A percentile compares a stretch with the other conserved stretches of the same genome.
Evolutionary conservation across 2,888 invertebrate species (phyloP).

Genomic region (Hermaeophaga mercurialis): DNA sequence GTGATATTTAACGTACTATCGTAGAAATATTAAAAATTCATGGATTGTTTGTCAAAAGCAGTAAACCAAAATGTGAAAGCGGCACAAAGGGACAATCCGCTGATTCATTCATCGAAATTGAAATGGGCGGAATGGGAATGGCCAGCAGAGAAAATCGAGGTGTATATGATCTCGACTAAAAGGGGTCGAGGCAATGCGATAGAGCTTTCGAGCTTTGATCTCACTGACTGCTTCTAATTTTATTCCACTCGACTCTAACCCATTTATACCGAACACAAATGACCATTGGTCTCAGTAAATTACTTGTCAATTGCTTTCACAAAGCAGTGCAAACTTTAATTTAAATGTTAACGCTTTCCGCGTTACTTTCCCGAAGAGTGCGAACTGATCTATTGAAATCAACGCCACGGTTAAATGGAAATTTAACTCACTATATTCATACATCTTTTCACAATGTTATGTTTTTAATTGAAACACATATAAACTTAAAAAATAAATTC

Average conservation of each 20-base stretch:
- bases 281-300: conserved; percentile 55
- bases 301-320: conserved; percentile 55
- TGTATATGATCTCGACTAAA: conserved; percentile 33
- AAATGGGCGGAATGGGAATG: conserved; percentile 31
- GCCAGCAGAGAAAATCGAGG: background rate
- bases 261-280: conserved; percentile 53
- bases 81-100: conserved; percentile 16
- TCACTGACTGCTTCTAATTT: conserved; percentile 53
- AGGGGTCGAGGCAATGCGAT: conserved; percentile 38
- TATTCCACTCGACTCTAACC: conserved; percentile 53
- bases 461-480: too few species aligned
- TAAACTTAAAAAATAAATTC: too few species aligned
- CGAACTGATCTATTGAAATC: conserved; percentile 2
- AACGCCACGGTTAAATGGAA: too few species aligned
- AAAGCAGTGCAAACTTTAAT: conserved; percentile 52
- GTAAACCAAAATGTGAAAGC: conserved; percentile 1
- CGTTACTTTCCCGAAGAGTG: conserved; percentile 10
- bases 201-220: conserved; percentile 48
- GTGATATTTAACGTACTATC: too few species aligned
- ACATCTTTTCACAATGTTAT: too few species aligned
- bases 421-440: too few species aligned
- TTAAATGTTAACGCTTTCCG: conserved; percentile 46
- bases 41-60: conserved; percentile 23
- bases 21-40: too few species aligned
- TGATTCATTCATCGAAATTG: conserved; percentile 24